Conservation (phyloP, 2,888 invertebrate genomes). For the Pterobdella sp. region DNA sequence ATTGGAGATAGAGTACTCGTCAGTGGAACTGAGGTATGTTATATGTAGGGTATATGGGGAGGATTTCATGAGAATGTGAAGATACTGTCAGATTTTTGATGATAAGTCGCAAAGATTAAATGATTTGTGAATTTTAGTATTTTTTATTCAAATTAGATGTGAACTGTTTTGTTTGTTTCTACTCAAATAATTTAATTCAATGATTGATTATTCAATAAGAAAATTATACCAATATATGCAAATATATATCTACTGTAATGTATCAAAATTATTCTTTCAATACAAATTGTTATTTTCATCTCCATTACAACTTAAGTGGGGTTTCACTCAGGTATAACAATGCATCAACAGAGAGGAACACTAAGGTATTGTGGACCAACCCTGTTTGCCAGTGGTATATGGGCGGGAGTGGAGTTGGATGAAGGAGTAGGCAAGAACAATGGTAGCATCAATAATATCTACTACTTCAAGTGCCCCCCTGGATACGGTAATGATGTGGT, state of each 20-base stretch:
- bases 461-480: slow-evolving; percentile 51
- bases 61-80: too few species aligned
- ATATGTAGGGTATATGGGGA: background rate
- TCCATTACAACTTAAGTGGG: background rate
- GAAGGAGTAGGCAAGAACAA: slow-evolving; percentile 54
- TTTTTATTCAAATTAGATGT: too few species aligned
- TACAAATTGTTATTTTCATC: background rate
- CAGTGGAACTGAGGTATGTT: slow-evolving; percentile 46
- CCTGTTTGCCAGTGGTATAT: slow-evolving; percentile 54
- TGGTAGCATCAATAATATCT: slow-evolving; percentile 53
- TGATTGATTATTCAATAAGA: too few species aligned
- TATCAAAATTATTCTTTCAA: background rate
- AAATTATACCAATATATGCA: too few species aligned
- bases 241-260: background rate
- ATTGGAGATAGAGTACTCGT: slow-evolving; percentile 52
- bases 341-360: slow-evolving; percentile 44
- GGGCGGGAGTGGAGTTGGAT: slow-evolving; percentile 56
- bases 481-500: slow-evolving; percentile 47
- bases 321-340: too few species aligned
- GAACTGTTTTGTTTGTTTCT: too few species aligned
- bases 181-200: too few species aligned
- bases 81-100: too few species aligned
- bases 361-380: slow-evolving; percentile 53
- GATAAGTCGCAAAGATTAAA: too few species aligned
- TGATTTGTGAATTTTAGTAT: too few species aligned